phyloP scores from a whole-genome alignment of 2,113 vertebrate genomes.

The Callocephalon fimbriatum region DNA sequence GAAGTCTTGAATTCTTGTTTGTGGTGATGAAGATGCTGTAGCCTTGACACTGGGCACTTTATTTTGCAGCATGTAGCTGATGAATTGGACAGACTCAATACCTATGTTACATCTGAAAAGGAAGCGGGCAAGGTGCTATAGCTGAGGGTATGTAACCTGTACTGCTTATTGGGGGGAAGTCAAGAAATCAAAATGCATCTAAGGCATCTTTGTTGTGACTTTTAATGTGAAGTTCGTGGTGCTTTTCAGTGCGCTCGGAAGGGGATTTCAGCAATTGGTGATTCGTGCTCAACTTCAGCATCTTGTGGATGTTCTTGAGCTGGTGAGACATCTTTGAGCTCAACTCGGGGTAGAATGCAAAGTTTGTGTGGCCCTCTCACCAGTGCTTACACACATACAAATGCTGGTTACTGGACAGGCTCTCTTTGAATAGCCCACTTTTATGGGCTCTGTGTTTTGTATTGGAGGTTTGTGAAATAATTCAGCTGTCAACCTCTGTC shows the following conservation, averaged over 20 bases:
- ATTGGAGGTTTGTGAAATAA: neutral
- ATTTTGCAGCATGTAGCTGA: neutral
- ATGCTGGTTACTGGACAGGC: neutral
- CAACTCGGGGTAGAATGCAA: neutral
- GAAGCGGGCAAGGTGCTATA: neutral
- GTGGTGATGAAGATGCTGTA: neutral
- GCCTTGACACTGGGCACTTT: fast-evolving
- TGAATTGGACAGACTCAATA: neutral
- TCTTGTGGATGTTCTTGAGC: neutral
- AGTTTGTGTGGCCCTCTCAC: neutral
- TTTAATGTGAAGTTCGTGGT: neutral
- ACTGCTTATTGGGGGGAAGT: neutral
- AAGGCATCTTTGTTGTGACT: neutral
- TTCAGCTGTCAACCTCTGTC: neutral
- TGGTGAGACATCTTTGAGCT: neutral
- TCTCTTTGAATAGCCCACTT: neutral
- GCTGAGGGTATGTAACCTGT: neutral
- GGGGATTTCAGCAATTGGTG: neutral
- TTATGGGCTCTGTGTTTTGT: neutral
- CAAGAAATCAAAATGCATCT: neutral
- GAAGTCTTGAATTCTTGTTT: neutral
- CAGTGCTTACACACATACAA: neutral
- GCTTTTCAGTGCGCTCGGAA: neutral
- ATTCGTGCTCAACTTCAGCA: fast-evolving
- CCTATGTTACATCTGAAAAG: neutral